Base-by-base conservation (phyloP, 2,888 invertebrate species). In the Rhagophthalmus giganteus region DNA sequence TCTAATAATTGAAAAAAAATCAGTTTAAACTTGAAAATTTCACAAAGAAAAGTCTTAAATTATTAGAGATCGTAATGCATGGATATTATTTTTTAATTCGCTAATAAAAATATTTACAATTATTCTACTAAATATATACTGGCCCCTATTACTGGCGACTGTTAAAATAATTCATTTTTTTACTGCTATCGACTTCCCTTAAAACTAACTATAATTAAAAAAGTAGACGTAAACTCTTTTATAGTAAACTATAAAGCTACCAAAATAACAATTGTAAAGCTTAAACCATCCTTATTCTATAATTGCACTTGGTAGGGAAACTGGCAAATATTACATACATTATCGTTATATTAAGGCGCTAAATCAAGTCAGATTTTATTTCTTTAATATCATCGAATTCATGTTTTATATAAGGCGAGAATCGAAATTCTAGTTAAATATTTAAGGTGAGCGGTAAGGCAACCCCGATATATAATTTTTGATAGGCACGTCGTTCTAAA, bases 81-180 rank as follows among this genome's bases (percentile, higher is more conserved):
- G 26, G 25, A 42, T 31, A 38, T 20, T 20, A 13, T 38, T 37
- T 24, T 27, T 13, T 37, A n/a, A 20, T 50, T 25, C 8, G 20
- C 14, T 32, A 34, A n/a, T n/a, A n/a, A n/a, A 31, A 37, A 28
- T 25, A 45, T 34, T 11, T 41, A 35, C 7, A 27, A 40, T 30
- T 48, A 48, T 34, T 9, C 35, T 51, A 50, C 24, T 25, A 31
- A 15, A 25, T 45, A 34, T 49, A 50, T 54, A 54, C 54, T 54
- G 54, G 54, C 54, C 54, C 50, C 54, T 50, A 46, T 39, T 54
- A 54, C 54, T 54, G 54, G 54, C 54, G 24, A 48, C 33, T 42
- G 53, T 53, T 53, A 47, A 51, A 20, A 20, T 20, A 20, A 20
- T 5, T 20, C 20, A 20, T 20, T 20, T 20, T 20, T 20, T 20